Conservation (phyloP, 2,797 vertebrate genomes). For the Catharus ustulatus region DNA sequence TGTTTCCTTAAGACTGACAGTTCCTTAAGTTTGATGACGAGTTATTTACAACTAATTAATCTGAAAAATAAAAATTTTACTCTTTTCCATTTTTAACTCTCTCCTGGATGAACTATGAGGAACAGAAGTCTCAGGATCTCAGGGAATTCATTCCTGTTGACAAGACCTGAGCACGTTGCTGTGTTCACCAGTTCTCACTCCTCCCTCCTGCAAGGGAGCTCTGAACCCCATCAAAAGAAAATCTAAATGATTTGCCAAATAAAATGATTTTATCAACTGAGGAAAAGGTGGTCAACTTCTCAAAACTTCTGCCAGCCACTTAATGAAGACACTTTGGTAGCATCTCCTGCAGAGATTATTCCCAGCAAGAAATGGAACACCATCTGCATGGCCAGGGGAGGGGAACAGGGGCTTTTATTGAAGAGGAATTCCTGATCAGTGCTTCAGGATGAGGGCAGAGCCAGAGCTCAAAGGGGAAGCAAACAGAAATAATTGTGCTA, state of each 20-base stretch:
- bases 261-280: not conserved
- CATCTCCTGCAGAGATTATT: not conserved
- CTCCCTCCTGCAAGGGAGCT: not conserved
- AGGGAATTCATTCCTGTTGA: not conserved
- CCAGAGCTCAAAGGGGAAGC: not conserved
- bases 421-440: not conserved
- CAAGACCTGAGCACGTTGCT: not conserved
- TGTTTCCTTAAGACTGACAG: not conserved
- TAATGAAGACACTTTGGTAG: constrained; percentile 1
- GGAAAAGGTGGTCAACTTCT: not conserved
- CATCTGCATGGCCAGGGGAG: not conserved
- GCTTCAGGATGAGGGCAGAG: accelerated
- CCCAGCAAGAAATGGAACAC: not conserved
- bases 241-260: not conserved
- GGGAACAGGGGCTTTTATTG: not conserved
- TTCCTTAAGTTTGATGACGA: not conserved
- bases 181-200: not conserved
- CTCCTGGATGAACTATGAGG: not conserved
- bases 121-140: not conserved
- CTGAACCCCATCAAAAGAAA: not conserved
- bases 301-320: not conserved
- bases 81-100: not conserved
- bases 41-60: not conserved
- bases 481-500: not conserved
- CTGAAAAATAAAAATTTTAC: not conserved